These are phyloP conservation scores for Camelus dromedarius DNA, from an alignment of 2,113 vertebrate species.

Conservation along the genomic window DNA sequence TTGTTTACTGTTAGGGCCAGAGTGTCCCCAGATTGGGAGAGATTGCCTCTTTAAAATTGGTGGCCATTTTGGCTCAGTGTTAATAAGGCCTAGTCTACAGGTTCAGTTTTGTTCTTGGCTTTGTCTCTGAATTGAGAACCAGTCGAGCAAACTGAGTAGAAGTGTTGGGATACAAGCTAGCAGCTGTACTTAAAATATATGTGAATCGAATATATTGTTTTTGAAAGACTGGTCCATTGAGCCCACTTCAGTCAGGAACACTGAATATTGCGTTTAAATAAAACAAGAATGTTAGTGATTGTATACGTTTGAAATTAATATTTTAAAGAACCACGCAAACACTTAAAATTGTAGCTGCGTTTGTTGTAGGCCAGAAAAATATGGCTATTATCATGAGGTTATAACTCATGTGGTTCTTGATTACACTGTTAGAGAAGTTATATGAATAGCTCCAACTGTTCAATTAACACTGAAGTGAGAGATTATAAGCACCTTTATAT, in stretches of 20 bases:
- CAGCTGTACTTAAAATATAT: neutral
- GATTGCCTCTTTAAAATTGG: neutral
- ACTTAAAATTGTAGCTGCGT: neutral
- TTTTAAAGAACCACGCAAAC: conserved; percentile 10
- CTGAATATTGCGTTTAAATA: conserved; percentile 43
- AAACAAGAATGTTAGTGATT: neutral
- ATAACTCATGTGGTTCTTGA: neutral
- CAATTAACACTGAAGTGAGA: neutral
- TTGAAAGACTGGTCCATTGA: neutral
- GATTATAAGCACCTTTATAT: neutral
- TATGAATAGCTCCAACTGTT: neutral
- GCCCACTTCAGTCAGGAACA: neutral
- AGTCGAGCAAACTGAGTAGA: neutral
- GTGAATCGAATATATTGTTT: neutral
- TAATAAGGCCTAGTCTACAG: neutral
- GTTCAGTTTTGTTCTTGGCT: conserved; percentile 20
- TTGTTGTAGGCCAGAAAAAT: conserved; percentile 32
- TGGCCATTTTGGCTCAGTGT: neutral
- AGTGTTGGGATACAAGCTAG: neutral
- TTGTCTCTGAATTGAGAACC: conserved; percentile 9
- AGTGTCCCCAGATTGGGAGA: neutral
- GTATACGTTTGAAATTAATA: conserved; percentile 25
- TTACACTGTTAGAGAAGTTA: neutral
- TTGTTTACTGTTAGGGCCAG: neutral
- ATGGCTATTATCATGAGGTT: neutral